These are phyloP conservation scores for Taphrorychus bicolor DNA, from an alignment of 2,888 invertebrate species.

Conservation along the genomic window DNA sequence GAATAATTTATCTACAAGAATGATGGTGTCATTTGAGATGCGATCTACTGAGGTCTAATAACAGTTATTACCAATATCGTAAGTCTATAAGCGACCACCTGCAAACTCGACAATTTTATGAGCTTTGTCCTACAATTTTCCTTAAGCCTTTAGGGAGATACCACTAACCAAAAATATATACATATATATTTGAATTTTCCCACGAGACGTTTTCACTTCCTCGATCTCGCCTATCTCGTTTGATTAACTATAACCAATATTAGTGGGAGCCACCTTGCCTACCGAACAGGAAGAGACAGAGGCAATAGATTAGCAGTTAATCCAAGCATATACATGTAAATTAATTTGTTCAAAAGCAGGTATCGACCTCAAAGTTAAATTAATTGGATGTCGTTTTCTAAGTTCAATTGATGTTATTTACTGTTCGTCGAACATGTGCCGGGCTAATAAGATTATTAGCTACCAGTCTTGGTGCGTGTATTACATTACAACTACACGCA, in stretches of 20 bases:
- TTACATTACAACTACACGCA: background rate
- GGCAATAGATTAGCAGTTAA: background rate
- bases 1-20: no score
- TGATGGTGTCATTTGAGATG: no score
- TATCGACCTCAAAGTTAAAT: constrained; percentile 22
- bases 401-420: constrained; percentile 17
- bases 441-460: background rate
- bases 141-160: no score
- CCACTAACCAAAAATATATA: no score
- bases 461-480: background rate
- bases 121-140: no score
- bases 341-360: constrained; percentile 2
- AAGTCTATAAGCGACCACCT: no score
- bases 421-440: background rate
- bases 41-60: no score
- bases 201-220: background rate
- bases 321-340: background rate
- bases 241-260: background rate
- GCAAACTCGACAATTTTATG: no score
- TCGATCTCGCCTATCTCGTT: background rate
- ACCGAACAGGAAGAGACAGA: background rate
- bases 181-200: no score
- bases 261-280: background rate
- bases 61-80: no score
- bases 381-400: constrained; percentile 19